Evolutionary conservation across 23 tunicate genomes (phyloP).

Genomic region (Diplosoma virens): DNA sequence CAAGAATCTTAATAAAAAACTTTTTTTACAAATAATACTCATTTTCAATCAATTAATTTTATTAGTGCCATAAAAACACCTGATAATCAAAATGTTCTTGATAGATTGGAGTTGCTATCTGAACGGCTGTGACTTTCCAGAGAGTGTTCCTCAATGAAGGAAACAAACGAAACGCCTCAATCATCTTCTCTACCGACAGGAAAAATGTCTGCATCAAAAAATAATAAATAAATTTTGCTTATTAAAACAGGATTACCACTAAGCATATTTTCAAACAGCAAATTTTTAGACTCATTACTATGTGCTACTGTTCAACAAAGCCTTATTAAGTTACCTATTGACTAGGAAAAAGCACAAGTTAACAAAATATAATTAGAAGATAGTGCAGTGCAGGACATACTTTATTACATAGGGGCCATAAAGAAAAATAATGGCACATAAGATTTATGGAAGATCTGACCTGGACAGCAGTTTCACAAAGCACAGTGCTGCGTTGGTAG

Average conservation of each 20-base stretch:
- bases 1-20: not conserved
- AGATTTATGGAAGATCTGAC: not conserved
- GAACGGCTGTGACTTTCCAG: conserved; percentile 75
- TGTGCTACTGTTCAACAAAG: too few relatives aligned
- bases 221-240: too few relatives aligned
- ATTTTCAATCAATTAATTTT: not conserved
- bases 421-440: too few relatives aligned
- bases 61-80: not conserved
- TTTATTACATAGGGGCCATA: too few relatives aligned
- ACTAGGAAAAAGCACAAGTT: too few relatives aligned
- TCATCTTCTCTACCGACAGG: conserved; percentile 54
- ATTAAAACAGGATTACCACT: too few relatives aligned
- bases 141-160: conserved; percentile 59
- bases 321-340: too few relatives aligned
- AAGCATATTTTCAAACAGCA: too few relatives aligned
- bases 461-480: conserved; percentile 81
- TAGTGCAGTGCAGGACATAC: too few relatives aligned
- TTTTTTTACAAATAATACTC: not conserved
- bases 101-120: conserved; percentile 68
- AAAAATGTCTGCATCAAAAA: conserved; percentile 88
- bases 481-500: conserved; percentile 42
- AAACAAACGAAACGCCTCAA: conserved; percentile 41
- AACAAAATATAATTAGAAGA: too few relatives aligned
- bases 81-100: conserved; percentile 67
- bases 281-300: too few relatives aligned